phyloP scores from a whole-genome alignment of 64 coral and sea anemone genomes.

The Stichodactyla helianthus region DNA sequence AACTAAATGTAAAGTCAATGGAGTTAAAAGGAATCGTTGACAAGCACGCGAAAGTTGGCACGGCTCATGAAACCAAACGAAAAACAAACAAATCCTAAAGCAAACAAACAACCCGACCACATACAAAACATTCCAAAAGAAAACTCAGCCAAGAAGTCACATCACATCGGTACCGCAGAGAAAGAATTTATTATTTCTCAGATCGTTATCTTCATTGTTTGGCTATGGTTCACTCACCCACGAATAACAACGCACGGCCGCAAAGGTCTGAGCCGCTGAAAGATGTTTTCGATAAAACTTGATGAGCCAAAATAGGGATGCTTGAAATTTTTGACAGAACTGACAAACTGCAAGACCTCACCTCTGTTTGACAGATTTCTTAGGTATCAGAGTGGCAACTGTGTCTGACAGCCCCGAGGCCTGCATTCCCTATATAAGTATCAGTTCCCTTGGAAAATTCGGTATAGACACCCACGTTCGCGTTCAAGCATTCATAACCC shows the following conservation, averaged over 20 bases:
- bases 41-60: too few species aligned
- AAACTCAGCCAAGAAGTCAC: not conserved
- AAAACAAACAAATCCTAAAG: not conserved
- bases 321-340: conserved; percentile 12
- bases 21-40: too few species aligned
- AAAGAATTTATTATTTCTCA: not conserved
- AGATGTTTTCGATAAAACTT: conserved; percentile 21
- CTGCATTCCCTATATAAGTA: conserved; percentile 2
- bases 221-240: not conserved
- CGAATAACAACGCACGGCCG: not conserved
- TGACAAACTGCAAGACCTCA: not conserved
- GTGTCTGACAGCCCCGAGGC: conserved; percentile 5
- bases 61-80: not conserved
- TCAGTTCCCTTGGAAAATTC: not conserved
- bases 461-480: not conserved
- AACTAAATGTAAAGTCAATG: not conserved
- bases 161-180: not conserved
- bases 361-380: conserved; percentile 13
- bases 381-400: not conserved
- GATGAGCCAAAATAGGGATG: not conserved
- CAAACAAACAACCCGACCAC: not conserved
- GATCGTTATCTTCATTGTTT: conserved; percentile 19
- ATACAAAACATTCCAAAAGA: not conserved
- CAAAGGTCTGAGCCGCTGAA: conserved; percentile 8
- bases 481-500: not conserved